Conservation (phyloP, 2,113 vertebrate genomes). For the Centropristis striata region DNA sequence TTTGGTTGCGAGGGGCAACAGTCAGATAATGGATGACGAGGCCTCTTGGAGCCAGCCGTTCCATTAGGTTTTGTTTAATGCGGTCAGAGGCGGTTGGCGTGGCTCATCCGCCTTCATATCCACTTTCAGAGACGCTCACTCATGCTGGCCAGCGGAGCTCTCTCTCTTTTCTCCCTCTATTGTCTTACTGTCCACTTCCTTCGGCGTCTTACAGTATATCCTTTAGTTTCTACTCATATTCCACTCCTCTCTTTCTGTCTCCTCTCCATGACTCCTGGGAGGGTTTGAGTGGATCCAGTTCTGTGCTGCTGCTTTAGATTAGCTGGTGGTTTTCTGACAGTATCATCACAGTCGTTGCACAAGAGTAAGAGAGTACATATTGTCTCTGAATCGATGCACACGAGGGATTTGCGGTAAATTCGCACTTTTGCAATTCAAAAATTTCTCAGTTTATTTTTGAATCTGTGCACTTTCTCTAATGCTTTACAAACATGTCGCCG, state of each 20-base stretch:
- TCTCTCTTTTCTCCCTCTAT: conserved; percentile 25
- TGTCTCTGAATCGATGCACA: conserved; percentile 40
- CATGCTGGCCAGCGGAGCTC: conserved; percentile 53
- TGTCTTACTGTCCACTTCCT: conserved; percentile 38
- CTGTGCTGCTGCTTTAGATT: conserved; percentile 45
- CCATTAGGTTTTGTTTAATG: conserved; percentile 88
- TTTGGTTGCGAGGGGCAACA: conserved; percentile 76
- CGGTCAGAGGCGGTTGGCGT: conserved; percentile 79
- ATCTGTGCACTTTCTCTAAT: not conserved
- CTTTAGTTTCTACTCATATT: not conserved
- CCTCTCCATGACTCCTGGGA: conserved; percentile 2
- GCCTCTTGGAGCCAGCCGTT: conserved; percentile 83
- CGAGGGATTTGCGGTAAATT: conserved; percentile 28
- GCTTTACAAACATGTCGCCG: not conserved
- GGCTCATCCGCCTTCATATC: conserved; percentile 83
- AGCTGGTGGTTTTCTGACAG: conserved; percentile 30
- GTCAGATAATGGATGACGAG: conserved; percentile 85
- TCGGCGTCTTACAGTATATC: conserved; percentile 12
- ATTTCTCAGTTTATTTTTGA: conserved; percentile 34
- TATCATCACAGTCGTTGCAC: conserved; percentile 43
- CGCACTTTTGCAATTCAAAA: conserved; percentile 52
- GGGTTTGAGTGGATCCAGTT: conserved; percentile 2
- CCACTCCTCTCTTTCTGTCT: not conserved
- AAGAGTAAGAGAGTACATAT: conserved; percentile 51
- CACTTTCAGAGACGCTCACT: conserved; percentile 78